Base-by-base conservation (phyloP, 2,113 vertebrate genomes). In the Echinops telfairi region DNA sequence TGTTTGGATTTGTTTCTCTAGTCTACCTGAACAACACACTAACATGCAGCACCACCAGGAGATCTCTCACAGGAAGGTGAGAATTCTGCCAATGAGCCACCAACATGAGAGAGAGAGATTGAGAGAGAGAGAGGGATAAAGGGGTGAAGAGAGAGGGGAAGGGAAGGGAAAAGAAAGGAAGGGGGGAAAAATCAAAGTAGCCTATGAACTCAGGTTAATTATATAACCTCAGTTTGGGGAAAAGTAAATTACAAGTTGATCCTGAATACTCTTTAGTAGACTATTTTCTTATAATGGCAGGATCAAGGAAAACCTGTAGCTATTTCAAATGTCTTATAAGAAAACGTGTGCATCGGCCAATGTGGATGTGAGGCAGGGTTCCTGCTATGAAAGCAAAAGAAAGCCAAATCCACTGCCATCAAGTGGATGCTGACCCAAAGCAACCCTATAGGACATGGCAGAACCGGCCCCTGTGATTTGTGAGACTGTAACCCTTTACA, bases 101-200 rank as follows among this genome's bases (percentile, higher is more conserved):
- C 19, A 58, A 58, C 40, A 40, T n/a, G 10, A 31, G 31, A n/a
- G 12, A n/a, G 14, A 3, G 15, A 62, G 25, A 2, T 1, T 3
- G 12, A 47, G 12, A n/a, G 78, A 60, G 22, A 73, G 25, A 20
- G 1, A 70, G 43, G 27, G 31, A 22, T 40, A 17, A 19, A 76
- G 1, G 4, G 4, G 15, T 1, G 10, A 16, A 33, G 0, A 0
- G 14, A 16, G 5, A 10, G 11, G 27, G 15, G 25, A 9, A 71
- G 53, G 9, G 17, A 43, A 43, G 57, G 15, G n/a, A 0, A 33
- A 3, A 15, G 11, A 27, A 9, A 6, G 7, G 11, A 10, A 25
- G 15, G 12, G 33, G 29, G 40, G 25, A 6, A 43, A 25, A 71
- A n/a, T n/a, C 6, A 9, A 33, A 60, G 22, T 19, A 6, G 2